phyloP scores from a whole-genome alignment of 2,888 invertebrate genomes.

The Volucella bombylans region DNA sequence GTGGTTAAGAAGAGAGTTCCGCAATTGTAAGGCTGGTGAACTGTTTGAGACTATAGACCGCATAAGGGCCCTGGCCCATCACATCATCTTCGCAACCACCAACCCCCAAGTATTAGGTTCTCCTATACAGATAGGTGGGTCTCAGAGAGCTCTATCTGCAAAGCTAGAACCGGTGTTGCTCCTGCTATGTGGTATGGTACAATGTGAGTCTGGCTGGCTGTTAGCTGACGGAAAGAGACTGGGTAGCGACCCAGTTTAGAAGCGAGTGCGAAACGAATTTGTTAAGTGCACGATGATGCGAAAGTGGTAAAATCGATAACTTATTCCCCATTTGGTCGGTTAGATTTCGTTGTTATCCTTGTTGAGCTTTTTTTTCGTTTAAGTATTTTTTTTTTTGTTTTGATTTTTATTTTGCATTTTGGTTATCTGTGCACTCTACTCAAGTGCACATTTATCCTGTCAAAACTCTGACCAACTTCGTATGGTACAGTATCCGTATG shows the following conservation, averaged over 20 bases:
- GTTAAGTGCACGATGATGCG: constrained; percentile 71
- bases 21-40: constrained; percentile 73
- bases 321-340: constrained; percentile 58
- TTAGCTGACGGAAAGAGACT: constrained; percentile 7
- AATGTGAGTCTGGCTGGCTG: constrained; percentile 41
- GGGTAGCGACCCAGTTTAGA: constrained; percentile 63
- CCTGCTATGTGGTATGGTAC: constrained; percentile 5
- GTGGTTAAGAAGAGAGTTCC: constrained; percentile 72
- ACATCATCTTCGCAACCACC: constrained; percentile 32
- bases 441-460: constrained; percentile 70
- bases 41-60: constrained; percentile 71
- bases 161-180: too few species aligned
- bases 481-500: neutral
- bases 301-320: constrained; percentile 73
- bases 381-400: too few species aligned
- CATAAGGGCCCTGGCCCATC: constrained; percentile 70
- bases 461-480: constrained; percentile 37
- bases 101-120: neutral
- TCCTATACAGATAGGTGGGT: too few species aligned
- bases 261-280: constrained; percentile 72
- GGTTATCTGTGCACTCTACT: constrained; percentile 58
- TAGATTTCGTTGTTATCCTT: constrained; percentile 32
- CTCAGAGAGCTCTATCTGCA: too few species aligned
- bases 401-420: neutral
- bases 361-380: constrained; percentile 7